Evolutionary conservation across 2,888 invertebrate genomes (phyloP), one percentile per base, ranked within the genome.

Genomic region (Drosophila mayaguana): DNA sequence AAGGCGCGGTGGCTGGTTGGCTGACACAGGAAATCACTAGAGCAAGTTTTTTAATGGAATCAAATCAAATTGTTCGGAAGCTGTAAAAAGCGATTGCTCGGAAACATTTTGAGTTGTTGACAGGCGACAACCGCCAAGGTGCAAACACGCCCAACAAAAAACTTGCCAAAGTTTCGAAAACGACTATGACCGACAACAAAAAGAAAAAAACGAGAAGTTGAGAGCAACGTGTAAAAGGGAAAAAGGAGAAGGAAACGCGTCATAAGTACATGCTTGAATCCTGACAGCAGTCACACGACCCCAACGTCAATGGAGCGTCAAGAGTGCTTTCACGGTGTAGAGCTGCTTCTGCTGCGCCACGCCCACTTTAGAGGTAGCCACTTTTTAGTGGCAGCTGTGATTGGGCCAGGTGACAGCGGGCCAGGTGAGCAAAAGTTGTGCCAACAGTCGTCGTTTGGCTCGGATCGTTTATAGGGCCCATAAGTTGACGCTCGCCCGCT

Each of bases 81-180:
- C 87, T 87, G 89, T 90, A 87, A 87, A 87, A 89, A 90, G 89
- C 87, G 90, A 87, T 87, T 87, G 87, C 90, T 87, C 89, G 90
- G 87, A 90, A 87, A 87, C 90, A 78, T 90, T 87, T 85, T 89
- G 89, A 85, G 84, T 88, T 85, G 84, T 88, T 89, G 84, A 85
- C 84, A 88, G 80, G 74, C 81, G 79, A 78, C 76, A 80, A 78
- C 83, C 73, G 83, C 81, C 75, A 76, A 85, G 88, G 86, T 89
- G 87, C 90, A 76, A 81, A 88, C 88, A 67, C 77, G 72, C 64
- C 66, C 69, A 18, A 65, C 42, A 63, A 79, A 81, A 88, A 86
- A 89, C 67, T 89, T 86, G 65, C 48, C 22, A 85, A 86, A 83
- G 76, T 83, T 78, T 69, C 72, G 40, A 71, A 69, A 83, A 72